phyloP scores from a whole-genome alignment of 1,140 invertebrate genomes.

The Anoplolepis gracilipes region DNA sequence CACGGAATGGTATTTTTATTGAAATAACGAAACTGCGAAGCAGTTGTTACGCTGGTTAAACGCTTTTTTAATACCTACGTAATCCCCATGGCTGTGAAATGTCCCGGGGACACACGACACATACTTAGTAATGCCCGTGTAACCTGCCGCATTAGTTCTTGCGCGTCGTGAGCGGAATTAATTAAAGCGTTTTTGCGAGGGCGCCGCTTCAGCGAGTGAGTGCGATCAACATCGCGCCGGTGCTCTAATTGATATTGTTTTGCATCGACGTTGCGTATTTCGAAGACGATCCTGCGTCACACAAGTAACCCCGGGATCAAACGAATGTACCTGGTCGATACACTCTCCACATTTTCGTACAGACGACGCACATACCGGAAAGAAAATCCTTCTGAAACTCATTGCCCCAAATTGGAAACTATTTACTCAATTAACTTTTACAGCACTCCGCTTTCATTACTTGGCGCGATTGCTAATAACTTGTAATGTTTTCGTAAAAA shows the following conservation, averaged over 20 bases:
- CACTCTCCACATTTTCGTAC: not conserved
- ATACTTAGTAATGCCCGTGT: slow-evolving; percentile 71
- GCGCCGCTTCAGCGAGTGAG: slow-evolving; percentile 62
- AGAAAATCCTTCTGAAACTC: not conserved
- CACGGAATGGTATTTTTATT: slow-evolving; percentile 23
- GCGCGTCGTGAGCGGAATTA: slow-evolving; percentile 73
- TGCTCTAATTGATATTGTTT: slow-evolving; percentile 78
- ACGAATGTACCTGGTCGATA: slow-evolving; percentile 11
- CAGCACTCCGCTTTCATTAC: not conserved
- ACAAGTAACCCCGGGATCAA: slow-evolving; percentile 26
- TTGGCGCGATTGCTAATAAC: not conserved
- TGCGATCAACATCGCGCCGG: slow-evolving; percentile 71
- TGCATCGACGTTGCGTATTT: slow-evolving; percentile 60
- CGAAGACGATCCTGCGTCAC: slow-evolving; percentile 52
- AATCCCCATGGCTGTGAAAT: slow-evolving; percentile 38
- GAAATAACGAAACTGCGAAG: slow-evolving; percentile 36
- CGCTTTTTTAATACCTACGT: slow-evolving; percentile 51
- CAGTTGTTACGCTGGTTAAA: slow-evolving; percentile 45
- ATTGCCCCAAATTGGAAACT: not conserved
- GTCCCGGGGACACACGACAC: slow-evolving; percentile 41
- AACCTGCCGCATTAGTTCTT: slow-evolving; percentile 73
- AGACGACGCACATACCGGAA: not conserved
- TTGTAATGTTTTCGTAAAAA: not conserved
- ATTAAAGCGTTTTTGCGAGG: slow-evolving; percentile 77
- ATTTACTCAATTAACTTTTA: not conserved